Evolutionary conservation across 2,888 invertebrate species (phyloP).

Genomic region (Lagria hirta): DNA sequence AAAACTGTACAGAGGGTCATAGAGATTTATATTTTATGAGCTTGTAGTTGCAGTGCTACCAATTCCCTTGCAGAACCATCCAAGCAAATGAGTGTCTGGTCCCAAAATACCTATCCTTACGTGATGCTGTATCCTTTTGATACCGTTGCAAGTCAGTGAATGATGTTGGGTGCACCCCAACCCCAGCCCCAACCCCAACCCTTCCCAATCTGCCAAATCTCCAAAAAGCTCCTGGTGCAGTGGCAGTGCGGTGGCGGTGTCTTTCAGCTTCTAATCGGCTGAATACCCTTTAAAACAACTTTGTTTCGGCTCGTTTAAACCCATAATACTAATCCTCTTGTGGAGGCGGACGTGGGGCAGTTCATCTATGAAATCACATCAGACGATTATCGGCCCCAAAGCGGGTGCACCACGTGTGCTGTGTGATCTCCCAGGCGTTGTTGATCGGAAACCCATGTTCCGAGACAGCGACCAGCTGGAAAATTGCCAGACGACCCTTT

Average conservation of each 20-base stretch:
- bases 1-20: too few species aligned
- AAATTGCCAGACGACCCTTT: slow-evolving; percentile 49
- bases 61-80: too few species aligned
- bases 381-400: slow-evolving; percentile 49
- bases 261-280: slow-evolving; percentile 21
- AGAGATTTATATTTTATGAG: too few species aligned
- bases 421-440: slow-evolving; percentile 51
- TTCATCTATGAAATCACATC: slow-evolving; percentile 54
- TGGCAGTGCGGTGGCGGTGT: slow-evolving; percentile 9
- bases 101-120: too few species aligned
- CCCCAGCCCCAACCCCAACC: too few species aligned
- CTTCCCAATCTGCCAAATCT: too few species aligned
- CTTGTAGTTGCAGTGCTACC: too few species aligned
- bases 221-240: too few species aligned
- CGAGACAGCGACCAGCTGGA: slow-evolving; percentile 46
- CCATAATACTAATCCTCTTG: slow-evolving; percentile 42
- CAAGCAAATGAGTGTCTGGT: too few species aligned
- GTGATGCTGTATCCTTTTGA: too few species aligned
- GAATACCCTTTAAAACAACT: slow-evolving; percentile 36
- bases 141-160: too few species aligned
- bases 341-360: slow-evolving; percentile 42
- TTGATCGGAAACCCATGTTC: slow-evolving; percentile 42
- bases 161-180: too few species aligned
- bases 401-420: slow-evolving; percentile 39
- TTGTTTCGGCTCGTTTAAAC: slow-evolving; percentile 47